phyloP scores from a whole-genome alignment of 2,797 vertebrate genomes.

The Nyctibius grandis region DNA sequence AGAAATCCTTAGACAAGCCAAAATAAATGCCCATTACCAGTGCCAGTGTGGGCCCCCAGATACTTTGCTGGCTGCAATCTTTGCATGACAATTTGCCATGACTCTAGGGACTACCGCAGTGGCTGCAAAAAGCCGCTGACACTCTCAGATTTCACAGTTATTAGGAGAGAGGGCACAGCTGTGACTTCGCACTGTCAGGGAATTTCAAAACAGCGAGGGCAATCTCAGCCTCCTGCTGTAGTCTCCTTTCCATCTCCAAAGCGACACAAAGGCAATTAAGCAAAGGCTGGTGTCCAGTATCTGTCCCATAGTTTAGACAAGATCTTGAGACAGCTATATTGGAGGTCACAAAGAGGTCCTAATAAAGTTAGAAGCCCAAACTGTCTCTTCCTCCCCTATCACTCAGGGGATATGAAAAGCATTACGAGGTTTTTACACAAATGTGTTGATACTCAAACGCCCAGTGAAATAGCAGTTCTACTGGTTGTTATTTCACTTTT shows the following conservation, averaged over 20 bases:
- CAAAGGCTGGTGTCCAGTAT: neutral
- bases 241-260: neutral
- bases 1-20: neutral
- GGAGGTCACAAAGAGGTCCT: neutral
- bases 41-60: neutral
- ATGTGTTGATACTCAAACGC: neutral
- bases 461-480: neutral
- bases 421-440: neutral
- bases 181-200: neutral
- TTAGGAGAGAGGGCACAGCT: neutral
- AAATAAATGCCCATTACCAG: neutral
- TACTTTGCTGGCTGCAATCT: neutral
- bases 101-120: neutral
- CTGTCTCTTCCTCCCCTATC: neutral
- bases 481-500: neutral
- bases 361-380: neutral
- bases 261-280: neutral
- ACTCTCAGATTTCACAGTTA: neutral
- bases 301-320: neutral
- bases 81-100: neutral
- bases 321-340: neutral
- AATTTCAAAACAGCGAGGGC: neutral
- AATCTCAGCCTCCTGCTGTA: neutral
- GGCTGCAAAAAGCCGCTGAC: neutral
- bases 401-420: neutral